Percentiles rank a stretch among this genome's conserved stretches.
phyloP scores from a whole-genome alignment of 1,140 invertebrate species.

The Aphelenchoides besseyi region DNA sequence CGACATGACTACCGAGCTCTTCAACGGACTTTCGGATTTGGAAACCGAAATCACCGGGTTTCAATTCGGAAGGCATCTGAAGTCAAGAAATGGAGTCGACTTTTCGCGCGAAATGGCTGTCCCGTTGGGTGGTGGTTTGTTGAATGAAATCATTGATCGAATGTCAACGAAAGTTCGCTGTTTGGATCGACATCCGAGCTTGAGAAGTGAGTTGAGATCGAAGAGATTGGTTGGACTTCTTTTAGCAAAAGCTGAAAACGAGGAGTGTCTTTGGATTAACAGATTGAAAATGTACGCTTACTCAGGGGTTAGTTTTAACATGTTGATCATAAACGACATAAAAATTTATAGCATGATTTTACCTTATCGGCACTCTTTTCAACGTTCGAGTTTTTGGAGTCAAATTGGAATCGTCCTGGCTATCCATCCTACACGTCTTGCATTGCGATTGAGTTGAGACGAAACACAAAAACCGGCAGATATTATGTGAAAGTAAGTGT shows the following conservation, averaged over 20 bases:
- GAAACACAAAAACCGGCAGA: neutral
- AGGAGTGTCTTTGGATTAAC: neutral
- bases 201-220: neutral
- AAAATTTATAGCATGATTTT: neutral
- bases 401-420: conserved; percentile 5
- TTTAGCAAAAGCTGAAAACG: neutral
- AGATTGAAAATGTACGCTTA: neutral
- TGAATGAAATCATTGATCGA: conserved; percentile 1
- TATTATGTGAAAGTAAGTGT: neutral
- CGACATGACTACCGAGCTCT: neutral
- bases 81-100: neutral
- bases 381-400: neutral
- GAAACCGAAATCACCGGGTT: neutral
- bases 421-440: neutral
- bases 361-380: neutral
- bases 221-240: neutral
- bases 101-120: neutral
- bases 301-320: neutral
- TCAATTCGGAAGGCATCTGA: neutral
- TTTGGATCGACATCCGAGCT: neutral
- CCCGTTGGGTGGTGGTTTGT: neutral
- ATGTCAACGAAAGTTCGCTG: neutral
- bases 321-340: neutral
- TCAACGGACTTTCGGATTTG: neutral
- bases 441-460: neutral